A percentile compares a stretch with the other conserved stretches of the same genome.
phyloP scores from a whole-genome alignment of 2,113 vertebrate species.

The Cathartes aura region DNA sequence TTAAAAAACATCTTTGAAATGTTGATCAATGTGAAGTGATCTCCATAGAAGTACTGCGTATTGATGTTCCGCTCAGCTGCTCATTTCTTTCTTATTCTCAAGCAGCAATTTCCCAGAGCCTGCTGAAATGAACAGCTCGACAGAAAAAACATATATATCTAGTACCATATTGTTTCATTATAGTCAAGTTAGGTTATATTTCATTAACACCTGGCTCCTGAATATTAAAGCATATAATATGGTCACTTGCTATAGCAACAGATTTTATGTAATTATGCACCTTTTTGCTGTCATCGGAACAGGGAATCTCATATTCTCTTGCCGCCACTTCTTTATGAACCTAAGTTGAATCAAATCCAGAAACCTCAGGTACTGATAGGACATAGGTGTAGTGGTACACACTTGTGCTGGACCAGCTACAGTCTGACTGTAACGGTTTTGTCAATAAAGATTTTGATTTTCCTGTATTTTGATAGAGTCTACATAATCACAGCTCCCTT shows the following conservation, averaged over 20 bases:
- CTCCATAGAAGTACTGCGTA: neutral
- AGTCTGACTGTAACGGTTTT: neutral
- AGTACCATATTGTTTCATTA: neutral
- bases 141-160: neutral
- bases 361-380: neutral
- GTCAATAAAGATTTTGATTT: neutral
- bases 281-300: neutral
- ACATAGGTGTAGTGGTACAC: neutral
- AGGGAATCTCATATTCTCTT: neutral
- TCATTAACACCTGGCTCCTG: neutral
- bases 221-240: neutral
- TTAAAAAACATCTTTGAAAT: neutral
- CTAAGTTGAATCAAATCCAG: neutral
- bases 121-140: neutral
- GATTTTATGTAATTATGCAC: neutral
- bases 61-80: conserved; percentile 55
- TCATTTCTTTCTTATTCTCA: conserved; percentile 42
- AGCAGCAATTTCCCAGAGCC: conserved; percentile 20
- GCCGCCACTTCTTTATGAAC: neutral
- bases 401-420: neutral
- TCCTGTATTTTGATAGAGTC: neutral
- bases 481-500: neutral
- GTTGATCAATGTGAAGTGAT: conserved; percentile 49
- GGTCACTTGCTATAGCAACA: neutral
- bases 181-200: neutral